These are phyloP conservation scores for Leptopilina clavipes DNA, from an alignment of 1,140 invertebrate species.

Conservation along the genomic window DNA sequence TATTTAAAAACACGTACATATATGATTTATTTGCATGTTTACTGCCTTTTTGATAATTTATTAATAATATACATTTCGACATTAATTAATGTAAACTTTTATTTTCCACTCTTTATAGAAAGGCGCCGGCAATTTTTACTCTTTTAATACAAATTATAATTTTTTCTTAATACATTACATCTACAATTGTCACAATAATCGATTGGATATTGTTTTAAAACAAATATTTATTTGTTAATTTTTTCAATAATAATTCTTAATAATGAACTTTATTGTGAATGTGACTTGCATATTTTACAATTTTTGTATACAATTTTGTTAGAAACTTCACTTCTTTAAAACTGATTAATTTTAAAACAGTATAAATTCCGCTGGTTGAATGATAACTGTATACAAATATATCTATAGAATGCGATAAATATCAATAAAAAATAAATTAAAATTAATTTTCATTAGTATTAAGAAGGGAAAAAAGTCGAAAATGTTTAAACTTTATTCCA, in stretches of 20 bases:
- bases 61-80: background rate
- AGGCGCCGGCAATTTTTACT: background rate
- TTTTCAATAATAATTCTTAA: background rate
- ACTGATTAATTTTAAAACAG: too few species aligned
- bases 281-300: background rate
- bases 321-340: too few species aligned
- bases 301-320: too few species aligned
- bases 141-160: too few species aligned
- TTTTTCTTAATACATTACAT: too few species aligned
- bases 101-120: background rate
- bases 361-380: too few species aligned
- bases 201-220: too few species aligned
- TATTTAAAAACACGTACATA: background rate
- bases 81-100: background rate
- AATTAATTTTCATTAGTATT: background rate
- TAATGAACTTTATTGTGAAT: background rate
- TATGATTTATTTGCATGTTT: background rate
- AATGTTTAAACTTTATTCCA: background rate
- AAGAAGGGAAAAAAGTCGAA: background rate
- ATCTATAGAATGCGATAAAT: too few species aligned
- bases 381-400: too few species aligned
- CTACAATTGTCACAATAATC: background rate
- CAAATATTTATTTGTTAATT: too few species aligned
- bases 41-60: background rate
- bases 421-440: background rate